phyloP scores from a whole-genome alignment of 2,113 vertebrate genomes.

The Nothocercus nigrocapillus region DNA sequence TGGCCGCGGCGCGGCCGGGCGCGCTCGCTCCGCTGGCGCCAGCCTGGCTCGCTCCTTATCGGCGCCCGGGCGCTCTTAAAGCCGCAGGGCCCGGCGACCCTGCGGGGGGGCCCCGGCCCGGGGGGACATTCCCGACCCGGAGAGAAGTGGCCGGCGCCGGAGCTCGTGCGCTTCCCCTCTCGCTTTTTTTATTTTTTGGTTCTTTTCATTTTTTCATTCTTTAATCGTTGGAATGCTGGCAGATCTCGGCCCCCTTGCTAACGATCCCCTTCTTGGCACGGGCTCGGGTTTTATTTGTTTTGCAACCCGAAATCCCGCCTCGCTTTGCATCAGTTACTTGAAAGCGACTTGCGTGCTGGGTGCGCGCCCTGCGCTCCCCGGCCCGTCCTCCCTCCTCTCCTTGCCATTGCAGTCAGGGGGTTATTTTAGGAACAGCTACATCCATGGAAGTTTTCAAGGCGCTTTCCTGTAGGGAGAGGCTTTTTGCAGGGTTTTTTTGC shows the following conservation, averaged over 20 bases:
- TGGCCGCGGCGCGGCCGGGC: too few relatives aligned
- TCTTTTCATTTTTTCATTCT: too few relatives aligned
- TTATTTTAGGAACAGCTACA: background rate
- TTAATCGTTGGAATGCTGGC: background rate
- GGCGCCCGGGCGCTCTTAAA: constrained; percentile 92
- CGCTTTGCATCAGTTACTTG: background rate
- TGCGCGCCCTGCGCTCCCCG: background rate
- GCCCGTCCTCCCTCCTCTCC: background rate
- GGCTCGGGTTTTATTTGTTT: background rate
- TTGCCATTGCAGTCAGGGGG: background rate
- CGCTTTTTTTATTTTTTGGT: too few relatives aligned
- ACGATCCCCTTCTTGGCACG: background rate
- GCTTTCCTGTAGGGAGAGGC: rapidly evolving
- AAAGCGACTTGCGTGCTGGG: background rate
- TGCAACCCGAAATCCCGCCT: background rate
- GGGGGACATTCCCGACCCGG: background rate
- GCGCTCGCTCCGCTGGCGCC: constrained; percentile 87
- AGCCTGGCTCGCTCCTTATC: constrained; percentile 92
- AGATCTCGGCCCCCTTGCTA: background rate
- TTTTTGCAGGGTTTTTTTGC: background rate
- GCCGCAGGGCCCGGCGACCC: constrained; percentile 66
- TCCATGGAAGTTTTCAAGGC: background rate
- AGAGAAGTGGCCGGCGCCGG: background rate
- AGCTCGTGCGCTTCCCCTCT: background rate
- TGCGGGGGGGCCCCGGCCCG: constrained; percentile 24